Evolutionary conservation across 2,888 invertebrate genomes (phyloP), one percentile per base, ranked within the genome.

Genomic region (Morpho helenor): DNA sequence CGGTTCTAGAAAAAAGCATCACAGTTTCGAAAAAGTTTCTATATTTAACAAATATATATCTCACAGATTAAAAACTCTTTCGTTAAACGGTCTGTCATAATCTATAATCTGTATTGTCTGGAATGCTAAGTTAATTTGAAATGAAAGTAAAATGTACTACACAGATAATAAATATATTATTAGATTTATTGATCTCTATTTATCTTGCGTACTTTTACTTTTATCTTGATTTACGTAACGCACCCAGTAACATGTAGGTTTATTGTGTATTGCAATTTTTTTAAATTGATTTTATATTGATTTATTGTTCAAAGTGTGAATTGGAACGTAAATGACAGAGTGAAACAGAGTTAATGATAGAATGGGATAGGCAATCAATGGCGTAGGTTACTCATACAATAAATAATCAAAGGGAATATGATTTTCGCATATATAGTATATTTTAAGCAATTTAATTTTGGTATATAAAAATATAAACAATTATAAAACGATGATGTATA

Each of bases 91-190:
- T 31, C 31, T 31, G 31, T 31, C 31, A 8, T 40, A 16, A 50
- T 50, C 42, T 50, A 9, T n/a, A 8, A 50, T 50, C 50, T 22
- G 42, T 42, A 50, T 50, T 50, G 50, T 43, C 9, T 22, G 47
- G 41, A 53, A 41, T 41, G 47, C 41, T n/a, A 47, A 41, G 41
- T 47, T 44, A 16, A 39, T 56, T 49, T 40, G 7, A 56, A 56
- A 56, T 44, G 55, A 56, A 56, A 56, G 55, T 56, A 16, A 41
- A 39, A 8, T 49, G n/a, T 41, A 46, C 16, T 52, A 52, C 44
- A 40, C n/a, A 31, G 31, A n/a, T 10, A 10, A 8, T 52, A 31
- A 47, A 56, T 44, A 49, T 10, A 44, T 39, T 49, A 31, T 43
- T 49, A 44, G 49, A 49, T 56, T 56, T 49, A 56, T 56, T 49